Conservation (phyloP, 1,140 invertebrate genomes). For the Aporrectodea caliginosa region DNA sequence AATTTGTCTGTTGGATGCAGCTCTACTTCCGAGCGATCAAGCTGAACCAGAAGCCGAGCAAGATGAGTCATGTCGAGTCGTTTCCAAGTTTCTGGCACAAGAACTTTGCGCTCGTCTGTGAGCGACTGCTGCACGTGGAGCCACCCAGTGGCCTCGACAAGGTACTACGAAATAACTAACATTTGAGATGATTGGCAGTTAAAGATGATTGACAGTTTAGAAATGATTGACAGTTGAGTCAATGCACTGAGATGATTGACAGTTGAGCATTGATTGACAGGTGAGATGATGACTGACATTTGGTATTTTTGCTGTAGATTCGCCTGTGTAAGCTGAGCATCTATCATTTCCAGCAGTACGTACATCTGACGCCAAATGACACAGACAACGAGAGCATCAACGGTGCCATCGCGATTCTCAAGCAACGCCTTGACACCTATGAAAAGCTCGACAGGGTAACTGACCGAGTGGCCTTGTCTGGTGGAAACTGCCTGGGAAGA, state of each 20-base stretch:
- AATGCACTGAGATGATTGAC: too few species aligned
- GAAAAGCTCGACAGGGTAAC: conserved; percentile 15
- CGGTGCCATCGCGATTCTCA: conserved; percentile 35
- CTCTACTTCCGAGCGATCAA: conserved; percentile 30
- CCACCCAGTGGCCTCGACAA: conserved; percentile 31
- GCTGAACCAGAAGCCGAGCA: conserved; percentile 19
- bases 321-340: conserved; percentile 38
- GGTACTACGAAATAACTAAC: neutral
- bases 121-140: conserved; percentile 38
- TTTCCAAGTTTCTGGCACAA: conserved; percentile 47
- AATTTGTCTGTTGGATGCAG: too few species aligned
- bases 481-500: too few species aligned
- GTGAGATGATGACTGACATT: conserved; percentile 10
- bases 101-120: conserved; percentile 49
- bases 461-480: too few species aligned
- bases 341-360: conserved; percentile 40
- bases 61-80: conserved; percentile 20
- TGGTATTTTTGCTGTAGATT: neutral
- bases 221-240: too few species aligned
- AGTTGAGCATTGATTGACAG: too few species aligned
- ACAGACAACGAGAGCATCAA: conserved; percentile 35
- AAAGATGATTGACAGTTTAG: too few species aligned
- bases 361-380: conserved; percentile 37
- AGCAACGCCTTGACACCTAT: conserved; percentile 21
- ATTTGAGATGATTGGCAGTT: neutral